Conservation (phyloP, 2,888 invertebrate genomes). For the Stegophylla sp. region DNA sequence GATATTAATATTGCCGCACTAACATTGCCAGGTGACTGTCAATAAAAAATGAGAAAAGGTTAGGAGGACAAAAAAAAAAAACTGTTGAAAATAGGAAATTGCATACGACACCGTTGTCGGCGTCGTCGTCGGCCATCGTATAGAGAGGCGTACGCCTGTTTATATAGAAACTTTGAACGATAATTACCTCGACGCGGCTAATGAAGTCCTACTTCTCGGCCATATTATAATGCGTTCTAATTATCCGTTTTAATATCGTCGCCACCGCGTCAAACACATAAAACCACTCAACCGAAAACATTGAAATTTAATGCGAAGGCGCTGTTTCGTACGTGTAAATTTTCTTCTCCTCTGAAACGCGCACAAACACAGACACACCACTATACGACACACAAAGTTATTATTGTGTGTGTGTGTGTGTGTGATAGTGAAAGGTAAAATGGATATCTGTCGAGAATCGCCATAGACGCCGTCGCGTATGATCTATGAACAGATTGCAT, state of each 20-base stretch:
- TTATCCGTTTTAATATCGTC: slow-evolving; percentile 7
- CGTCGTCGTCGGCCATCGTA: neutral
- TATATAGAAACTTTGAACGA: neutral
- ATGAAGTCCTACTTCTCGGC: slow-evolving; percentile 34
- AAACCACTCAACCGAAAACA: slow-evolving; percentile 43
- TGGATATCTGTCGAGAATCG: neutral
- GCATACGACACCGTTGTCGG: no score
- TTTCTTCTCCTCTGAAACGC: neutral
- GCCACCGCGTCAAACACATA: slow-evolving; percentile 29
- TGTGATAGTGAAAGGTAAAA: neutral
- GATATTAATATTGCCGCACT: no score
- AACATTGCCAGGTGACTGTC: no score
- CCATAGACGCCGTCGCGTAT: neutral
- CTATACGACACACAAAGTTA: neutral
- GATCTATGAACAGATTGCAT: neutral
- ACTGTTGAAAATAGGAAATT: no score
- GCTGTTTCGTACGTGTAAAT: neutral
- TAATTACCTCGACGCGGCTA: neutral
- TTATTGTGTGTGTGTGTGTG: neutral
- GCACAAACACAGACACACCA: neutral
- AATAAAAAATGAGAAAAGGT: no score
- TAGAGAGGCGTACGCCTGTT: neutral
- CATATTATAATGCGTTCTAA: slow-evolving; percentile 10
- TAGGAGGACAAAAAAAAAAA: no score
- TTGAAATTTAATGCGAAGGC: slow-evolving; percentile 30